phyloP scores from a whole-genome alignment of 2,888 invertebrate species.

The Ophion ellenae region DNA sequence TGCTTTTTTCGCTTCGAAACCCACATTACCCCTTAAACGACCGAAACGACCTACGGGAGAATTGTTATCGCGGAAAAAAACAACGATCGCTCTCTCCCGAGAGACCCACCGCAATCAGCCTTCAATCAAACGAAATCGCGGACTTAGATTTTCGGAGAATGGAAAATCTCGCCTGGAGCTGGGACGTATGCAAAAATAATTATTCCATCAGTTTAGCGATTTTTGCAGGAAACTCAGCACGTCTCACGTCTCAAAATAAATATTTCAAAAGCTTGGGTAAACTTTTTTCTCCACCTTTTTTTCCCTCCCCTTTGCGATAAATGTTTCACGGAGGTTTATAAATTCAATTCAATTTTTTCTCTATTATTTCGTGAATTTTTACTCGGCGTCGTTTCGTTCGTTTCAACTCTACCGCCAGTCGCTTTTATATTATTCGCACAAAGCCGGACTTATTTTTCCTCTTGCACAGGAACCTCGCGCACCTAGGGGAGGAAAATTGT shows the following conservation, averaged over 20 bases:
- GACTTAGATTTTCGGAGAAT: neutral
- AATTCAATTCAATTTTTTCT: conserved; percentile 28
- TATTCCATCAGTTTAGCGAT: neutral
- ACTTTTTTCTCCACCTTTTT: neutral
- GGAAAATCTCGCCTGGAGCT: neutral
- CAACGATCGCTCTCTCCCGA: too few species aligned
- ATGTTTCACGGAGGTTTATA: conserved; percentile 28
- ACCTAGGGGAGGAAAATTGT: conserved; percentile 22
- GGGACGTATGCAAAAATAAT: neutral
- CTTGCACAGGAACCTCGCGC: conserved; percentile 5
- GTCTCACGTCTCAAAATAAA: neutral
- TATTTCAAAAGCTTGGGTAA: neutral
- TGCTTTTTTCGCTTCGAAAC: too few species aligned
- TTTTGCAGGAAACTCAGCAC: neutral
- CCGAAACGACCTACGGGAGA: neutral
- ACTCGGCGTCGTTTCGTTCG: neutral
- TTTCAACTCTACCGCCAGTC: neutral
- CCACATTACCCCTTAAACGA: neutral
- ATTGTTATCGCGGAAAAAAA: too few species aligned
- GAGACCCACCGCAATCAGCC: neutral
- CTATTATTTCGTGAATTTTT: neutral
- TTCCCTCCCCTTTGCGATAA: neutral
- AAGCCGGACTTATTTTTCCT: conserved; percentile 29
- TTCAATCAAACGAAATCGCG: neutral
- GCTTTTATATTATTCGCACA: conserved; percentile 29